Evolutionary conservation across 2,113 vertebrate species (phyloP).

Genomic region (Ophiodon elongatus): DNA sequence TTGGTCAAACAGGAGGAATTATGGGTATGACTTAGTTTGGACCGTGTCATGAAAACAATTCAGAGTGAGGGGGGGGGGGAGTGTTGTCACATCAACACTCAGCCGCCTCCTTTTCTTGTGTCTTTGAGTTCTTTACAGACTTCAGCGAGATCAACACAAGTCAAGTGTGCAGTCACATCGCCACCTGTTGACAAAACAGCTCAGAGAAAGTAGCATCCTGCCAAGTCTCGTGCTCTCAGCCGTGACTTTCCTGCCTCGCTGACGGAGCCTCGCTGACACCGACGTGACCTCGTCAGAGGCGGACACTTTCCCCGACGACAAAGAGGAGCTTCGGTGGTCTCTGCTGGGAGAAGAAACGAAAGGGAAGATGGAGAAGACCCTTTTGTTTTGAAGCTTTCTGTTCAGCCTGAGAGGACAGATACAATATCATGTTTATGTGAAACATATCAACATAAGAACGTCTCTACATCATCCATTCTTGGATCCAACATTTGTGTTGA

Average conservation of each 20-base stretch:
- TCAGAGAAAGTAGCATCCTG: slow-evolving; percentile 70
- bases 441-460: no score
- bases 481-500: no score
- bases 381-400: no score
- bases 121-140: slow-evolving; percentile 6
- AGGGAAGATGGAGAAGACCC: no score
- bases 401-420: no score
- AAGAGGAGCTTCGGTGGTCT: no score
- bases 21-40: slow-evolving; percentile 17
- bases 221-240: slow-evolving; percentile 22
- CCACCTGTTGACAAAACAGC: slow-evolving; percentile 71
- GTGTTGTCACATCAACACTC: slow-evolving; percentile 58
- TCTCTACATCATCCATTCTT: no score
- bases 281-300: slow-evolving; percentile 59
- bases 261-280: slow-evolving; percentile 45
- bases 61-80: slow-evolving; percentile 22
- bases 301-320: slow-evolving; percentile 33
- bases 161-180: slow-evolving; percentile 65
- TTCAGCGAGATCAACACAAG: slow-evolving; percentile 29
- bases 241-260: slow-evolving; percentile 49
- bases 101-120: slow-evolving; percentile 18
- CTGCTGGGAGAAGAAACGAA: no score
- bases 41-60: slow-evolving; percentile 35
- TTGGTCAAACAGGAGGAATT: slow-evolving; percentile 49
- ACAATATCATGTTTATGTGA: no score